phyloP scores from a whole-genome alignment of 2,888 invertebrate genomes.

The Abrostola tripartita region DNA sequence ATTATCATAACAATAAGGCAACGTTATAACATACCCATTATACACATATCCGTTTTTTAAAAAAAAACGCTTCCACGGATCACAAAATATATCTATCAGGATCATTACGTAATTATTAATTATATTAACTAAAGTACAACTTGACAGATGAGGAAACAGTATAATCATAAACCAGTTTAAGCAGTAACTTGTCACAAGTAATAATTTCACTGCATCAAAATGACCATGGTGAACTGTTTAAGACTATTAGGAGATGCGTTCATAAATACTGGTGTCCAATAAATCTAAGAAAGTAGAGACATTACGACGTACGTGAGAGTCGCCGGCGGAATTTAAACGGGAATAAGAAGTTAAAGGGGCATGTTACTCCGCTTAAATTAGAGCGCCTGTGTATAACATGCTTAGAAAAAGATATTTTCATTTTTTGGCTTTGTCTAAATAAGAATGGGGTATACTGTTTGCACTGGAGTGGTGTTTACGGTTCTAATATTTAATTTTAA shows the following conservation, averaged over 20 bases:
- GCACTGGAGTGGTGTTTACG: no score
- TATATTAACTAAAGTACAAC: no score
- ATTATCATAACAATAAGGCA: no score
- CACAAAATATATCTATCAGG: no score
- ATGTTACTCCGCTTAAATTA: conserved; percentile 69
- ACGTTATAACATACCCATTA: no score
- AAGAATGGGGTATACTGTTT: no score
- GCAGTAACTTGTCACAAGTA: no score
- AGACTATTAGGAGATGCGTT: conserved; percentile 58
- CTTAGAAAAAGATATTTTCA: neutral
- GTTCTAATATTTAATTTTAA: neutral
- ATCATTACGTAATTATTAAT: no score
- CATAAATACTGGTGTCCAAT: conserved; percentile 75
- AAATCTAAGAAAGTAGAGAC: conserved; percentile 74
- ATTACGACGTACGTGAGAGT: conserved; percentile 74
- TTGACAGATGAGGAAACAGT: no score
- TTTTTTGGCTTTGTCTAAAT: no score
- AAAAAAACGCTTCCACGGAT: no score
- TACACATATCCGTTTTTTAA: no score
- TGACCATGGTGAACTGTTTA: conserved; percentile 42
- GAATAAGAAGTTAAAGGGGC: conserved; percentile 73
- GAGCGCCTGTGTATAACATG: conserved; percentile 14
- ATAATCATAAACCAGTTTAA: neutral
- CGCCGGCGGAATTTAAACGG: conserved; percentile 73
- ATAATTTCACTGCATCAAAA: conserved; percentile 35